phyloP scores from a whole-genome alignment of 2,797 vertebrate species.

The Muscicapa comitata region DNA sequence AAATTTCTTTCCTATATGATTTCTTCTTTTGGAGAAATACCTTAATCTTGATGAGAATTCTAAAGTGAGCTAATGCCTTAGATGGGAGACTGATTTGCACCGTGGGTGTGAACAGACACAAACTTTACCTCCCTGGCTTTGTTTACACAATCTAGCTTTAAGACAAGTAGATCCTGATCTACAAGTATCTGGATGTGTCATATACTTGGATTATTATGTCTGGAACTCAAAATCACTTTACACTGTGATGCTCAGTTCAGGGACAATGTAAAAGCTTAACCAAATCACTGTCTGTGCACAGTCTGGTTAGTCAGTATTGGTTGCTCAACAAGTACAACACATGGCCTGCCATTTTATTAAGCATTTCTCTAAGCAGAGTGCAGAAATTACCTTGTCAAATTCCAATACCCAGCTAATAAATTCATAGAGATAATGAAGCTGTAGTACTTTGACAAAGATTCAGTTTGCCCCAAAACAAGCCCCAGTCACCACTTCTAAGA shows the following conservation, averaged over 20 bases:
- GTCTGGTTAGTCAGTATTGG: neutral
- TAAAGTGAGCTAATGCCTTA: neutral
- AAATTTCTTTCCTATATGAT: neutral
- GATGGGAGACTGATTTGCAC: neutral
- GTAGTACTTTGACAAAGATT: neutral
- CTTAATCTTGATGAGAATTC: neutral
- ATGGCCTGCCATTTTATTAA: neutral
- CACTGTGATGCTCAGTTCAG: constrained; percentile 62
- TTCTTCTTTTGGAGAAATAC: neutral
- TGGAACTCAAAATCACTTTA: constrained; percentile 65
- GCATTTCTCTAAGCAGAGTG: neutral
- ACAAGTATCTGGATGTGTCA: constrained; percentile 5
- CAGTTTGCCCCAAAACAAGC: neutral
- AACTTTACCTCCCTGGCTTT: neutral
- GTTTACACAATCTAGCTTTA: neutral
- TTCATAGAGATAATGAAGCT: neutral
- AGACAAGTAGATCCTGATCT: constrained; percentile 38
- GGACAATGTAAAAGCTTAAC: constrained; percentile 53
- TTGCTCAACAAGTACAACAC: neutral
- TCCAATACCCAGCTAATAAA: neutral
- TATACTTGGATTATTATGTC: constrained; percentile 69
- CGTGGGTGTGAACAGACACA: neutral
- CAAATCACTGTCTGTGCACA: neutral
- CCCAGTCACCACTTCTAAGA: neutral
- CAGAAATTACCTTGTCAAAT: neutral